These are phyloP conservation scores for Eucidaris tribuloides DNA, from an alignment of 35 echinoderm and acorn worm species.

Conservation along the genomic window DNA sequence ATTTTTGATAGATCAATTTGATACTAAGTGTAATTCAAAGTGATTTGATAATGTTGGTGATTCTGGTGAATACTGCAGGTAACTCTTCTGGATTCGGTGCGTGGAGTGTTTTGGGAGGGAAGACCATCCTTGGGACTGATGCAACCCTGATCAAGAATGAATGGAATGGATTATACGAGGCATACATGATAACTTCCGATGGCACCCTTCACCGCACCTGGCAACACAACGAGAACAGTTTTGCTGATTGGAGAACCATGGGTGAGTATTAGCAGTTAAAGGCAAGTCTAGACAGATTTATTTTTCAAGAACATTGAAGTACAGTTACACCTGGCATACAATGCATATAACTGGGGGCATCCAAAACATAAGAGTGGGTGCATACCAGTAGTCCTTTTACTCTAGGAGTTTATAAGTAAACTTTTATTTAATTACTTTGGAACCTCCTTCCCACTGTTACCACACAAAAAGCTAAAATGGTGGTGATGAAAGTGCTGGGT, in stretches of 20 bases:
- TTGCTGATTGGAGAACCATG: slow-evolving; percentile 47
- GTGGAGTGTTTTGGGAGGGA: slow-evolving; percentile 44
- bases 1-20: too few species aligned
- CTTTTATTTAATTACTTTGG: background rate
- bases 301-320: background rate
- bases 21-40: too few species aligned
- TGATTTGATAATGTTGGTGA: too few species aligned
- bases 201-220: slow-evolving; percentile 49
- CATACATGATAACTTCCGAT: slow-evolving; percentile 48
- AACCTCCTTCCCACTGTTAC: background rate
- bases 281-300: background rate
- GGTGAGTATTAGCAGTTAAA: slow-evolving; percentile 3
- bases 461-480: too few species aligned
- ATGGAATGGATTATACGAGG: slow-evolving; percentile 54
- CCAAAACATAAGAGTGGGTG: too few species aligned
- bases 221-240: slow-evolving; percentile 50
- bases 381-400: background rate
- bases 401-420: background rate
- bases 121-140: slow-evolving; percentile 28
- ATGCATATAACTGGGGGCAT: background rate
- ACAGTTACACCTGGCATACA: background rate
- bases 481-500: too few species aligned
- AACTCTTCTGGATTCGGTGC: background rate
- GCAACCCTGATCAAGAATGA: slow-evolving; percentile 44
- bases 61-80: background rate